Evolutionary conservation across 2,113 vertebrate species (phyloP).

Genomic region (Procavia capensis): DNA sequence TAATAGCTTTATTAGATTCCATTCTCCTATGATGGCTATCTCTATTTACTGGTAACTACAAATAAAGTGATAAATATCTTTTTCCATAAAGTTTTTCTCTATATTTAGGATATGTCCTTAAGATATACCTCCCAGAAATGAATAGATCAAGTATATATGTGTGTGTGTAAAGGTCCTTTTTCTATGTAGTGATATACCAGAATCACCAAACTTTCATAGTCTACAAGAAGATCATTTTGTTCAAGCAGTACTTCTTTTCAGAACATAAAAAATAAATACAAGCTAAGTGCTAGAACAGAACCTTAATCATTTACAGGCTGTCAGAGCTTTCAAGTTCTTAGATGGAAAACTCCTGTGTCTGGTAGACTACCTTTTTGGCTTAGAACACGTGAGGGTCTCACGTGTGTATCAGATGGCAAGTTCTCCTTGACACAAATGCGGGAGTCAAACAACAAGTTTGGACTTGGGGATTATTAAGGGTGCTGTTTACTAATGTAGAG

Average conservation of each 20-base stretch:
- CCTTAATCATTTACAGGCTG: not conserved
- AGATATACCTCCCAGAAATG: not conserved
- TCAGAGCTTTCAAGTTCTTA: not conserved
- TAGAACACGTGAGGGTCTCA: not conserved
- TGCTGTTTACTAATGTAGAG: conserved; percentile 19
- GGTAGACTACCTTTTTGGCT: not conserved
- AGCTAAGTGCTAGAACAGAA: conserved; percentile 10
- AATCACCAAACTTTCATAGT: conserved; percentile 27
- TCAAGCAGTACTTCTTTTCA: conserved; percentile 56
- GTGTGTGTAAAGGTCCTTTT: not conserved
- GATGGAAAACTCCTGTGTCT: not conserved
- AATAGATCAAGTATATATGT: not conserved
- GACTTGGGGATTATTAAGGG: not conserved
- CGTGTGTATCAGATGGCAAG: not conserved
- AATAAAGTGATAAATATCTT: not conserved
- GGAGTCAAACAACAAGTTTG: not conserved
- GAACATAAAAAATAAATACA: conserved; percentile 56
- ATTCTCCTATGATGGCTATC: not conserved
- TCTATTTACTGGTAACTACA: not conserved
- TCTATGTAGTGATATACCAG: not conserved
- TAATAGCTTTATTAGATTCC: conserved; percentile 2
- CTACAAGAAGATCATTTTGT: conserved; percentile 35
- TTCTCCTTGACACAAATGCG: not conserved
- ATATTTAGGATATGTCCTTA: conserved; percentile 49
- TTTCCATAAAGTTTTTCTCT: not conserved